Base-by-base conservation (phyloP, 1,140 invertebrate genomes). In the Musca domestica region DNA sequence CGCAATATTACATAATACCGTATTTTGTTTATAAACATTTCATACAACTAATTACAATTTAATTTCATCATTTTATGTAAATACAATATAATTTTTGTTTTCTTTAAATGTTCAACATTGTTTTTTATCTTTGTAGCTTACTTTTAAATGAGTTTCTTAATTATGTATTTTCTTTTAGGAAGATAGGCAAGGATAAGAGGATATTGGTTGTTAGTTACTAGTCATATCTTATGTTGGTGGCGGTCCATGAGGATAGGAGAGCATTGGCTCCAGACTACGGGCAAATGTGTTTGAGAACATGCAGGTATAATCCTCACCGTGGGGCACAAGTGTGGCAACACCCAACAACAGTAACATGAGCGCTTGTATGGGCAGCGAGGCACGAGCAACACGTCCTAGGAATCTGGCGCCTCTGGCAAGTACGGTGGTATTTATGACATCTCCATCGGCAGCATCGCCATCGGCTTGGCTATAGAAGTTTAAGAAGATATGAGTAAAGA, bases 331-430 rank as follows among this genome's bases (percentile, higher is more conserved):
- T 30, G 93, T 91, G 48, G 94, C 93, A 67, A 93, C 90, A 64
- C 94, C 95, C 73, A 98, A 86, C 73, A 97, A 85, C 67, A 97
- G 84, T 73, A 96, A 84, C 85, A 96, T 91, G 69, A 97, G 83
- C 41, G 93, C 92, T 83, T 95, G 93, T 76, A 98, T 93, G 27
- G 95, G 95, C 69, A 98, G 84, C 14, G 95, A 95, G 41, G 94
- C 92, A 76, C 93, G 86, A 67, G 95, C 86, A 66, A 96, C 95
- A 75, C 95, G 88, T 69, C 90, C 88, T 75, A 96, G 85, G 86
- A 95, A 95, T 52, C 90, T 87, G 74, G 90, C 90, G 71, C 92
- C 89, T 75, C 90, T 88, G 48, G 86, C 85, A 71, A 94, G 84
- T 64, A 90, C 87, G 71, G 88, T 87, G 65, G 85, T 86, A 76